Evolutionary conservation across 1,140 invertebrate genomes (phyloP).

Genomic region (Platorchestia sp.): DNA sequence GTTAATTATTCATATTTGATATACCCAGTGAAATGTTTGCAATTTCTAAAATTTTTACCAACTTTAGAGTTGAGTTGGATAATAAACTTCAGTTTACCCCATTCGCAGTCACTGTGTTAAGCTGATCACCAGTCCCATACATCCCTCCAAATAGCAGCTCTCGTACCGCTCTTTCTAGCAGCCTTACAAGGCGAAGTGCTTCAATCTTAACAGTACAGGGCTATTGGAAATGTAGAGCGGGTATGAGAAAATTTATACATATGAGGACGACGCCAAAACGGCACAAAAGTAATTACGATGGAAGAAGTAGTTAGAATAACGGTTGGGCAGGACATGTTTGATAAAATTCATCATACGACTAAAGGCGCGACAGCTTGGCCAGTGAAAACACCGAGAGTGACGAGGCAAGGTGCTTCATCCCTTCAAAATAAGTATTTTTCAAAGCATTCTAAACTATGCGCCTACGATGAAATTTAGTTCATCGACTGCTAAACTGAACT

Average conservation of each 20-base stretch:
- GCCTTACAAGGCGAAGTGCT: neutral
- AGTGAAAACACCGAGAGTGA: neutral
- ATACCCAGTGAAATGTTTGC: too few species aligned
- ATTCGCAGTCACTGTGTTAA: too few species aligned
- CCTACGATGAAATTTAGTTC: neutral
- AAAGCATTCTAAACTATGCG: neutral
- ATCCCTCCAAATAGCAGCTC: too few species aligned
- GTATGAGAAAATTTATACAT: neutral
- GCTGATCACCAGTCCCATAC: neutral
- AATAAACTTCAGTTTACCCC: too few species aligned
- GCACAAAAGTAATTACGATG: slow-evolving; percentile 1
- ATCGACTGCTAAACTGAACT: neutral
- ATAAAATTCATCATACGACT: slow-evolving; percentile 43
- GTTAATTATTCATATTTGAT: too few species aligned
- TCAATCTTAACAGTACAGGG: neutral
- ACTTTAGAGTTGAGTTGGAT: too few species aligned
- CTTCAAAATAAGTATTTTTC: neutral
- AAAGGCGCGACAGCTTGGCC: neutral
- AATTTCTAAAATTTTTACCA: too few species aligned
- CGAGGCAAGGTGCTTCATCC: neutral
- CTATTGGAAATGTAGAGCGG: neutral
- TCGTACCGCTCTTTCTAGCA: neutral
- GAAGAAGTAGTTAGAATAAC: slow-evolving; percentile 20
- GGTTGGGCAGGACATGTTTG: slow-evolving; percentile 13
- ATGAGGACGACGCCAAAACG: neutral